These are phyloP conservation scores for Drosophila pallidifrons DNA, from an alignment of 1,140 invertebrate species.

Conservation along the genomic window DNA sequence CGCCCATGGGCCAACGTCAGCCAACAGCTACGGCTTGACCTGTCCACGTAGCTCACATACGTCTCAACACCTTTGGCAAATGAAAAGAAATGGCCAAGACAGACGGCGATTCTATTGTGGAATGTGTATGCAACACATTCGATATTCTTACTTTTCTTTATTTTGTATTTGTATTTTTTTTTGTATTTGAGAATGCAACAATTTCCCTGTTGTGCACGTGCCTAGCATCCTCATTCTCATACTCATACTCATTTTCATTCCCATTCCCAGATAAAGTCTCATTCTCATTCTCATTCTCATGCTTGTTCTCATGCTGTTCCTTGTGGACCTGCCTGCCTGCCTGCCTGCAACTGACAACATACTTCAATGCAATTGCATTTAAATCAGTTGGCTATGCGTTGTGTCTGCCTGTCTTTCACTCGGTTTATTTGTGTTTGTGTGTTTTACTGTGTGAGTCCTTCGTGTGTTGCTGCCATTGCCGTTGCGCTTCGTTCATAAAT, in stretches of 20 bases:
- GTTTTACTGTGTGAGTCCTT: conserved; percentile 47
- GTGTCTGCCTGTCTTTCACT: background rate
- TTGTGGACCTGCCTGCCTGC: conserved; percentile 11
- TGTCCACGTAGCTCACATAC: conserved; percentile 60
- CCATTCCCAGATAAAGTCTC: background rate
- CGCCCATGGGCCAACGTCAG: background rate
- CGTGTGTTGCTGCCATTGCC: conserved; percentile 60
- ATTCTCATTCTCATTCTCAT: background rate
- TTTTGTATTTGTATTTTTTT: no score
- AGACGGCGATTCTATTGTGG: conserved; percentile 18
- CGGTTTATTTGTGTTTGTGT: background rate
- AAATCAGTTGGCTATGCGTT: conserved; percentile 67
- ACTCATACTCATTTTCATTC: background rate
- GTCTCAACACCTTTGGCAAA: conserved; percentile 78
- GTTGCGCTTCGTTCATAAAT: conserved; percentile 72
- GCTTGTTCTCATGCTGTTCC: conserved; percentile 8
- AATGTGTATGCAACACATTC: conserved; percentile 18
- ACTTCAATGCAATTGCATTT: conserved; percentile 78
- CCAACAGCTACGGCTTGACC: conserved; percentile 22
- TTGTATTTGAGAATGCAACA: conserved; percentile 36
- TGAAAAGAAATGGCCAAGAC: conserved; percentile 75
- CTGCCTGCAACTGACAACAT: conserved; percentile 47
- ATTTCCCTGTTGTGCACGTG: conserved; percentile 48
- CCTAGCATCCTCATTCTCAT: conserved; percentile 11
- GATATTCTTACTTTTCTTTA: conserved; percentile 11